Evolutionary conservation across 2,888 invertebrate genomes (phyloP).

Genomic region (Clostera curtula): DNA sequence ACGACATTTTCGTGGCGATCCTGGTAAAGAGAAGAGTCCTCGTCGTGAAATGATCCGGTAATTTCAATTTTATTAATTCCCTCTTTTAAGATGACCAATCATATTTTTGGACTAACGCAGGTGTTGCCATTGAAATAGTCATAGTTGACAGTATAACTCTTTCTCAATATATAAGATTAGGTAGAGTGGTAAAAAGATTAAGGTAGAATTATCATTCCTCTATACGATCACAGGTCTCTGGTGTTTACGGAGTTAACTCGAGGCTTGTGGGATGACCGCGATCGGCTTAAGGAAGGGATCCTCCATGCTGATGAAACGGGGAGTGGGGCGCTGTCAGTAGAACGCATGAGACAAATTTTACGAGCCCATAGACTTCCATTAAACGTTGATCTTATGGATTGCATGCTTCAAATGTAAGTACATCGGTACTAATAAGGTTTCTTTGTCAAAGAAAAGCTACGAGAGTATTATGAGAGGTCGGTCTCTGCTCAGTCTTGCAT

Average conservation of each 20-base stretch:
- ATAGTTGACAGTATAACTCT: no score
- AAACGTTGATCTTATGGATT: constrained; percentile 78
- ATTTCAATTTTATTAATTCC: constrained; percentile 2
- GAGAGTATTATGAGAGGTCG: no score
- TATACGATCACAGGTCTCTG: constrained; percentile 80
- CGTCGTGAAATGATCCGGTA: constrained; percentile 60
- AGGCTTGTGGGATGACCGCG: constrained; percentile 81
- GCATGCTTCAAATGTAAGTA: constrained; percentile 81
- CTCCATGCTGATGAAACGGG: constrained; percentile 56
- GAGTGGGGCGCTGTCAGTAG: constrained; percentile 72
- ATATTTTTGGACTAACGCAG: no score
- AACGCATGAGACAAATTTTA: constrained; percentile 78
- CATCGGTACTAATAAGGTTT: not conserved
- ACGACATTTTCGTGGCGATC: constrained; percentile 80
- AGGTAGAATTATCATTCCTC: no score
- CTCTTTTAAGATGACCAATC: not conserved
- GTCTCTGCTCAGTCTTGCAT: no score
- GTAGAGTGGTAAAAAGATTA: no score
- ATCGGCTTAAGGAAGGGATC: constrained; percentile 50
- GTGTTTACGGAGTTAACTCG: constrained; percentile 83
- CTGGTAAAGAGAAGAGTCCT: constrained; percentile 59
- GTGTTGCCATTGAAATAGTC: no score
- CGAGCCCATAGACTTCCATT: constrained; percentile 82
- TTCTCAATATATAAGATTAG: no score
- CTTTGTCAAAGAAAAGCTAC: no score